Conservation (phyloP, 2,888 invertebrate genomes). For the Metellina segmentata region DNA sequence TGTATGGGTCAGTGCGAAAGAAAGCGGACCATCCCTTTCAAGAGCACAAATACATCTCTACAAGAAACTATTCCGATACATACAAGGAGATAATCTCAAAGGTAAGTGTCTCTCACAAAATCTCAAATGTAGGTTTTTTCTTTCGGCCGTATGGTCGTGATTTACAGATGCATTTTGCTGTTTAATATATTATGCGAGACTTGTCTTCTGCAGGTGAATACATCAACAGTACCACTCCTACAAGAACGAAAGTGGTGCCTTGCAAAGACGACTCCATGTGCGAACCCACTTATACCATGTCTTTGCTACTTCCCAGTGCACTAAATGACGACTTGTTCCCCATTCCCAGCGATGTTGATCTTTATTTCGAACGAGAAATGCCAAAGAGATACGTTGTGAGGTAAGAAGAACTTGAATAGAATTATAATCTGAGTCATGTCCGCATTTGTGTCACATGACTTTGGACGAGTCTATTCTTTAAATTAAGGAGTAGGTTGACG, state of each 20-base stretch:
- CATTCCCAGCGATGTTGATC: constrained; percentile 63
- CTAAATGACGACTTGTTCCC: constrained; percentile 62
- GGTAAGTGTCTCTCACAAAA: constrained; percentile 29
- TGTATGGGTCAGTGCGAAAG: constrained; percentile 66
- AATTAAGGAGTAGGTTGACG: too few species aligned
- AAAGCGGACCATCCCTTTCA: constrained; percentile 56
- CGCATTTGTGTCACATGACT: too few species aligned
- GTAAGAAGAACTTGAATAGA: constrained; percentile 19
- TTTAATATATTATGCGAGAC: not conserved
- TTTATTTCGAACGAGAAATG: constrained; percentile 73
- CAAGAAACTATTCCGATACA: constrained; percentile 73
- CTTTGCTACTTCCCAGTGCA: constrained; percentile 57
- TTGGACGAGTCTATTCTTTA: too few species aligned
- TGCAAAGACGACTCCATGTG: constrained; percentile 66
- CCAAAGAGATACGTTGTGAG: constrained; percentile 74
- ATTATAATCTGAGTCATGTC: not conserved
- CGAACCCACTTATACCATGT: constrained; percentile 70
- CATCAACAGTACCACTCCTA: constrained; percentile 74
- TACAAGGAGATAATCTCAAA: constrained; percentile 72
- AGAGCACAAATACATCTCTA: constrained; percentile 65
- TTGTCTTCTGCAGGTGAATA: constrained; percentile 55
- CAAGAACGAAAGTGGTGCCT: constrained; percentile 70
- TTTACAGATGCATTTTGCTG: not conserved
- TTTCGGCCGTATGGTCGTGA: too few species aligned
- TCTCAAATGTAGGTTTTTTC: not conserved